Evolutionary conservation across 1,140 invertebrate genomes (phyloP).

Genomic region (Lasaia peninsularis): DNA sequence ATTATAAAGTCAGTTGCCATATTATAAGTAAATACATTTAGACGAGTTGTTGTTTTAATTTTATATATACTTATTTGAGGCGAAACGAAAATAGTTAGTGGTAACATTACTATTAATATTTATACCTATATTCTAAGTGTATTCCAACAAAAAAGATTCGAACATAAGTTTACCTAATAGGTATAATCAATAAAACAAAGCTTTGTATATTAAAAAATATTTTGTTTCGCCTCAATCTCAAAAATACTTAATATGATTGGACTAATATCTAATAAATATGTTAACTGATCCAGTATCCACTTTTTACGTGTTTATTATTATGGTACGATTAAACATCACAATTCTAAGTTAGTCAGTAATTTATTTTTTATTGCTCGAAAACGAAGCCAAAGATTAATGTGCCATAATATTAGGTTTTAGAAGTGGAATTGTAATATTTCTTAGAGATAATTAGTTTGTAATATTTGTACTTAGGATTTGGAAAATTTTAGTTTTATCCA

Average conservation of each 20-base stretch:
- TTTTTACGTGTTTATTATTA: neutral
- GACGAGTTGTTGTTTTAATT: neutral
- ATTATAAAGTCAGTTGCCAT: neutral
- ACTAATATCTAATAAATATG: no score
- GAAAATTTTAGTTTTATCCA: neutral
- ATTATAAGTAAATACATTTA: neutral
- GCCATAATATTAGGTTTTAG: neutral
- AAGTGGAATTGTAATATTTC: neutral
- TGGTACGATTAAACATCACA: neutral
- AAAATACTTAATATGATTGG: no score
- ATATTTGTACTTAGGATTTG: neutral
- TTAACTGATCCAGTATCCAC: neutral
- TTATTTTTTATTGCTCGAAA: neutral
- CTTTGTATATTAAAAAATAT: no score
- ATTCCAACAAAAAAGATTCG: no score
- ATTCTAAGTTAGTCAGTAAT: neutral
- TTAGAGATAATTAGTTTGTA: neutral
- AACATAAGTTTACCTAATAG: no score
- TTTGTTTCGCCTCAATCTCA: no score
- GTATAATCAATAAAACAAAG: no score
- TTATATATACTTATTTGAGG: neutral
- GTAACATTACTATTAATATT: no score
- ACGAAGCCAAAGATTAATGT: conserved; percentile 1
- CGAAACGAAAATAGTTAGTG: neutral
- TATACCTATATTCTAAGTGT: no score